Percentiles rank a stretch among this genome's conserved stretches.
phyloP scores from a whole-genome alignment of 2,113 vertebrate genomes.

The Gobiocypris rarus region DNA sequence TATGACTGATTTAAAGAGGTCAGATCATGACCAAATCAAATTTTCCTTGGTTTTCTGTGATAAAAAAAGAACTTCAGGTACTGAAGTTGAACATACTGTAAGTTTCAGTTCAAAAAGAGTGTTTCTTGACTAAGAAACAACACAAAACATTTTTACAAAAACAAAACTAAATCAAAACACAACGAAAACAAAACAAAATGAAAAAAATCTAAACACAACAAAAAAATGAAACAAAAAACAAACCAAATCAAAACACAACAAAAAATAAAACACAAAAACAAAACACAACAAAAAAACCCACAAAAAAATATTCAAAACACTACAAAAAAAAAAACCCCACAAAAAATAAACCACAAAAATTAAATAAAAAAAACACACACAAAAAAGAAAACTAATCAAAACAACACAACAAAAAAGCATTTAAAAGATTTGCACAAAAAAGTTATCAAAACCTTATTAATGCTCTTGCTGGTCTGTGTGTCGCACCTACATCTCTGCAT shows the following conservation, averaged over 20 bases:
- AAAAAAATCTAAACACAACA: not conserved
- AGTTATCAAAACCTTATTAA: not conserved
- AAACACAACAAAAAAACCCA: not conserved
- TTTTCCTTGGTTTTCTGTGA: not conserved
- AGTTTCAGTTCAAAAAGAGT: not conserved
- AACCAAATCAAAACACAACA: not conserved
- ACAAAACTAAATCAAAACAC: not conserved
- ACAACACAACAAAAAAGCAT: not conserved
- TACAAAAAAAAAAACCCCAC: no score
- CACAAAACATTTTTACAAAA: not conserved
- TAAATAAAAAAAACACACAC: not conserved
- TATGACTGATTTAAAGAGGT: not conserved
- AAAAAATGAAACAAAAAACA: not conserved
- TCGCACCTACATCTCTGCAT: not conserved
- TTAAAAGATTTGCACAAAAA: not conserved
- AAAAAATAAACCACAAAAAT: no score
- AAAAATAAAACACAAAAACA: not conserved
- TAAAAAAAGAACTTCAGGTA: not conserved
- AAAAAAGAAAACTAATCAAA: not conserved
- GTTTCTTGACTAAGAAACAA: not conserved
- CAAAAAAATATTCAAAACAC: not conserved
- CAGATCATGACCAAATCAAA: not conserved
- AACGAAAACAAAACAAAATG: not conserved
- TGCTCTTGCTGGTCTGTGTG: not conserved
- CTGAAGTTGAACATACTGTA: no score